Evolutionary conservation across 2,888 invertebrate species (phyloP), one percentile per base, ranked within the genome.

Genomic region (Stomorhina lunata): DNA sequence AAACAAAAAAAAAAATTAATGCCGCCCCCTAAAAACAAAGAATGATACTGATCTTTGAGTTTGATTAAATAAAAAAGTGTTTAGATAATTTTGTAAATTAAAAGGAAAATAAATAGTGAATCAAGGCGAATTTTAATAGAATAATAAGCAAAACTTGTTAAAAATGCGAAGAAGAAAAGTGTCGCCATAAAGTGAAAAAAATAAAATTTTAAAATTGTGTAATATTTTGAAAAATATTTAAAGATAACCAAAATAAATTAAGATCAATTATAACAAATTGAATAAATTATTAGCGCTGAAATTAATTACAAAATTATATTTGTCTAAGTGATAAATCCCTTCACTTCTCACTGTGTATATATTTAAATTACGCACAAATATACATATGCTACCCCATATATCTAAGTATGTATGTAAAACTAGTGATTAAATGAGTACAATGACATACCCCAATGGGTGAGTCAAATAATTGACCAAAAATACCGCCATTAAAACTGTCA

Each of bases 21-120:
- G 25, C 48, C 63, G 53, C 55, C 4, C n/a, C n/a, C n/a, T n/a
- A n/a, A n/a, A 68, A 59, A 45, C 27, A 57, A 63, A 50, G 55
- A 65, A 2, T 45, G 4, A n/a, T 22, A 3, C 2, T 59, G 68
- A 69, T 69, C 53, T 77, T 61, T 63, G 48, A 78, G 63, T 22
- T 63, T 37, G 12, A n/a, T n/a, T n/a, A n/a, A 48, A 2, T 17
- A 45, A 17, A 48, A 0, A 22, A 20, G 17, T 29, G 40, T 22
- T 29, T 15, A 0, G 40, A 22, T 53, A 0, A 22, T 43, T 25
- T 32, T 45, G 27, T 75, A 43, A 40, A 40, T 6, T 4, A 25
- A 68, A 37, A 50, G 22, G 22, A 40, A 22, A 53, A 65, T 65
- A 43, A 53, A 63, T 50, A 53, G 50, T 9, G 22, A 37, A 34